Percentiles rank a stretch among this genome's conserved stretches.
These are phyloP conservation scores for Cylindroiulus punctatus DNA, from an alignment of 2,888 invertebrate species.

Conservation along the genomic window DNA sequence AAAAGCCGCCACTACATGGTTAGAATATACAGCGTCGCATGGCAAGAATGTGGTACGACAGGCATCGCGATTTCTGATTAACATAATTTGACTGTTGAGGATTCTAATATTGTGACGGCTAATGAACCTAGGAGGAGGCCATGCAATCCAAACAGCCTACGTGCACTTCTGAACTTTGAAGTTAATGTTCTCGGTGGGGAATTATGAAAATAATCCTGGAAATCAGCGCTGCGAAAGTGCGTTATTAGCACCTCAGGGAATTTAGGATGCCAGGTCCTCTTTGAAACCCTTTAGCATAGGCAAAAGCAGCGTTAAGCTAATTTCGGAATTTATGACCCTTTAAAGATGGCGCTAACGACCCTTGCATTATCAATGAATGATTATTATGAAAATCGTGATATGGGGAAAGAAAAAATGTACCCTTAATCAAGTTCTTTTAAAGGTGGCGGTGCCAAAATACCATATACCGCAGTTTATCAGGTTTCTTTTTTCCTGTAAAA, in stretches of 20 bases:
- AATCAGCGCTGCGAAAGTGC: neutral
- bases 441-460: too few species aligned
- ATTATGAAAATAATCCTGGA: neutral
- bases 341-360: neutral
- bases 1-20: neutral
- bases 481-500: too few species aligned
- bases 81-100: conserved; percentile 22
- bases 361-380: neutral
- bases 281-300: neutral
- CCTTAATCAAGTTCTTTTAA: too few species aligned
- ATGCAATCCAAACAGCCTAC: neutral
- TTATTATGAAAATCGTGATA: too few species aligned
- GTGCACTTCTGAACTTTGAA: neutral
- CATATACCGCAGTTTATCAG: too few species aligned
- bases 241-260: neutral
- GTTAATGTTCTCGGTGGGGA: neutral
- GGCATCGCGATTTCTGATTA: neutral
- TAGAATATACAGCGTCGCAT: neutral
- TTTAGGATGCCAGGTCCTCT: neutral
- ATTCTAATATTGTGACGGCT: neutral
- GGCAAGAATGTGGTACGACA: neutral
- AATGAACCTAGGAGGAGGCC: neutral
- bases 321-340: neutral
- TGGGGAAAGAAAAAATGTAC: too few species aligned
- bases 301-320: neutral